Percentiles rank a stretch among this genome's conserved stretches.
Conservation (phyloP, 2,113 vertebrate species). For the Notechis scutatus region DNA sequence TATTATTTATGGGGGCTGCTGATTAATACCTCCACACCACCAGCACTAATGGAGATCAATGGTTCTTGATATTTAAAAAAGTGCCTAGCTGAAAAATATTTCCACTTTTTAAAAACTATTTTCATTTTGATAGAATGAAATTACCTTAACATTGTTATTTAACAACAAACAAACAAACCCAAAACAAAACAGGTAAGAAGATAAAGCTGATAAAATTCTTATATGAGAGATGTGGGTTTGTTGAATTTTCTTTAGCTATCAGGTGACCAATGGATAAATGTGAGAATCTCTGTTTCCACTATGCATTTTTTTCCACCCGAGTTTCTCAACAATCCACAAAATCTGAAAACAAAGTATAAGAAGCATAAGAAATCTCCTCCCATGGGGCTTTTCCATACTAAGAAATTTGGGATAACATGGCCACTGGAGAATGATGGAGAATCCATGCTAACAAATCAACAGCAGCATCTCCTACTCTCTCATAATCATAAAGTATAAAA, state of each 20-base stretch:
- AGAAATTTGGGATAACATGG: not conserved
- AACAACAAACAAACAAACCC: not conserved
- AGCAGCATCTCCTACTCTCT: not conserved
- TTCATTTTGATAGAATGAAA: not conserved
- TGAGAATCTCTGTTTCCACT: not conserved
- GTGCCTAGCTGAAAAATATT: not conserved
- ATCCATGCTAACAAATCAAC: not conserved
- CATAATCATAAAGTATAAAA: not conserved
- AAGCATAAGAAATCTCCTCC: not conserved
- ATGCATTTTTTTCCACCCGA: not conserved
- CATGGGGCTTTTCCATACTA: not conserved
- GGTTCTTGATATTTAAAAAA: not conserved
- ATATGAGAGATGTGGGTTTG: not conserved
- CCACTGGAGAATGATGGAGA: not conserved
- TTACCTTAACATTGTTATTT: not conserved
- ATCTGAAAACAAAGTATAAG: not conserved
- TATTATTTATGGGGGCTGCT: not conserved
- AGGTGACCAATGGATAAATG: not conserved
- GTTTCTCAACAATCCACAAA: not conserved
- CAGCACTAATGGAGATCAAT: not conserved
- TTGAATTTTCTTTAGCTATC: not conserved
- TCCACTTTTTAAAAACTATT: not conserved
- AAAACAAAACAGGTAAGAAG: not conserved
- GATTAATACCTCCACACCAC: not conserved
- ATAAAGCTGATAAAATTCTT: not conserved